Evolutionary conservation across 2,113 vertebrate genomes (phyloP).

Genomic region (Rhipidura dahli): DNA sequence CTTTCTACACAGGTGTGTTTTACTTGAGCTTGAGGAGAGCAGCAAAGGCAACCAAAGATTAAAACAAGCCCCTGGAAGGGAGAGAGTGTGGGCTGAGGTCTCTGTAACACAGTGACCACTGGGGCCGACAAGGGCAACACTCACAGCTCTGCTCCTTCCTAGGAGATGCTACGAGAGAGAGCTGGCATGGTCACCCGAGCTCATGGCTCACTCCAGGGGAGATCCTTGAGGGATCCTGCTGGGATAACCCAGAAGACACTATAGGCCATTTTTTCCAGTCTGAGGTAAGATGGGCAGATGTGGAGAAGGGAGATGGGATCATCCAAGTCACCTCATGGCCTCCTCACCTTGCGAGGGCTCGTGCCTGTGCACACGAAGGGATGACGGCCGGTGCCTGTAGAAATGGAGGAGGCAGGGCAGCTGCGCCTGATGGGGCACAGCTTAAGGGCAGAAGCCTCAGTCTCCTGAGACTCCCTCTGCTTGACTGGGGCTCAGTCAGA

Average conservation of each 20-base stretch:
- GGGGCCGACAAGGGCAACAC: not conserved
- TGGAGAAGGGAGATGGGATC: not conserved
- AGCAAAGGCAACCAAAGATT: not conserved
- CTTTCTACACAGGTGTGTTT: not conserved
- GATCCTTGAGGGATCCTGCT: not conserved
- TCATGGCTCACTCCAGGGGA: not conserved
- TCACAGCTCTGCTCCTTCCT: not conserved
- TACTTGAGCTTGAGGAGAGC: not conserved
- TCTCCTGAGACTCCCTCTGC: not conserved
- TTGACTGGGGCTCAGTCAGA: not conserved
- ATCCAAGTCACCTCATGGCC: not conserved
- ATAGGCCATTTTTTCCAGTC: not conserved
- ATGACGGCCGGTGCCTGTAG: accelerated
- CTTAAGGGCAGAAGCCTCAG: not conserved
- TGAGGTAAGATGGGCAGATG: not conserved
- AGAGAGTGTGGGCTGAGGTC: not conserved
- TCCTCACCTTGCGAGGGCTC: accelerated
- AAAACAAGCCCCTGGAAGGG: not conserved
- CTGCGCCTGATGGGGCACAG: not conserved
- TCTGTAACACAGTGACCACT: not conserved
- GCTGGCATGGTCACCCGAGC: not conserved
- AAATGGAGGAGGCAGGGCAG: not conserved
- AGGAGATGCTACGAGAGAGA: not conserved
- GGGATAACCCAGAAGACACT: not conserved
- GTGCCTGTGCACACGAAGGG: not conserved